A percentile compares a stretch with the other conserved stretches of the same genome.
These are phyloP conservation scores for Catalaphyllia jardinei DNA, from an alignment of 64 coral and sea anemone species.

Conservation along the genomic window DNA sequence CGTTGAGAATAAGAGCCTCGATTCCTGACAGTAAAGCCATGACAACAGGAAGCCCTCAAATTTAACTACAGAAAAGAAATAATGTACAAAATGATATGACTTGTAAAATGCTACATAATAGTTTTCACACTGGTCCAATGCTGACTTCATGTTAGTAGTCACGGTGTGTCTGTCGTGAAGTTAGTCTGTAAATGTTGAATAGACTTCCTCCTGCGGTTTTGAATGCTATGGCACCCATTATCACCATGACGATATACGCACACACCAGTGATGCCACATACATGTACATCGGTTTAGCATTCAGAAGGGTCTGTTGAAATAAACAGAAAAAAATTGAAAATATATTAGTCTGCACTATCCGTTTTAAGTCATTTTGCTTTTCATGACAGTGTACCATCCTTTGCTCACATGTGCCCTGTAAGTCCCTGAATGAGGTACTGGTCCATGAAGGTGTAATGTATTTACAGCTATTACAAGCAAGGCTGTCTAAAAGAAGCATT, in stretches of 20 bases:
- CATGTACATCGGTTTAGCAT: constrained; percentile 37
- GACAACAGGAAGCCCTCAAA: no score
- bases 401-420: no score
- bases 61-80: no score
- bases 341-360: no score
- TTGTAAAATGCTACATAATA: not conserved
- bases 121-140: not conserved
- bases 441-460: no score
- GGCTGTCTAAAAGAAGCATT: no score
- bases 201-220: constrained; percentile 91
- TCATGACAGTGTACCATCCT: no score
- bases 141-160: constrained; percentile 27
- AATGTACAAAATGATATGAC: not conserved
- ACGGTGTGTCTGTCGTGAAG: constrained; percentile 19
- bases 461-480: no score
- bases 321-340: not conserved
- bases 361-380: no score
- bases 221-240: constrained; percentile 85
- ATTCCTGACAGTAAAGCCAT: no score
- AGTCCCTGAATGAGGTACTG: no score
- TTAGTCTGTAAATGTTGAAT: constrained; percentile 70
- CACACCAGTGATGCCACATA: constrained; percentile 78
- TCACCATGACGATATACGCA: constrained; percentile 80
- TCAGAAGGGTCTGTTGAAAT: constrained; percentile 81
- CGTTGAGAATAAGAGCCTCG: no score